phyloP scores from a whole-genome alignment of 1,140 invertebrate species.

The Lordiphosa stackelbergi region DNA sequence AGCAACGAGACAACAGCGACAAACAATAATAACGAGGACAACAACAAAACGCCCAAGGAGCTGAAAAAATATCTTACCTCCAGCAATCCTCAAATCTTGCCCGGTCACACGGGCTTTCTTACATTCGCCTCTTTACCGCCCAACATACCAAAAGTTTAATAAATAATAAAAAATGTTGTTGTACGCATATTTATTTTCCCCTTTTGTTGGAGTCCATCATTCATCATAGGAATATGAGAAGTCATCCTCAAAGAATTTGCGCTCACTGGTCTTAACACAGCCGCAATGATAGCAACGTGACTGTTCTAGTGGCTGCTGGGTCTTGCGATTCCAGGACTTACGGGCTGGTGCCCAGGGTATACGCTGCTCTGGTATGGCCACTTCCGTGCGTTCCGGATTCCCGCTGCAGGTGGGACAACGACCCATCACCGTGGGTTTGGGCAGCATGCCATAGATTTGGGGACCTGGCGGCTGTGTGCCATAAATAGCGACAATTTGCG shows the following conservation, averaged over 20 bases:
- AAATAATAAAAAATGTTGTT: too few species aligned
- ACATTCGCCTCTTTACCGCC: constrained; percentile 93
- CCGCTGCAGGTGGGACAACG: constrained; percentile 70
- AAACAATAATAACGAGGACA: constrained; percentile 24
- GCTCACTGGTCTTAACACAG: constrained; percentile 37
- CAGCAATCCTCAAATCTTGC: constrained; percentile 82
- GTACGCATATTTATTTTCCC: constrained; percentile 9
- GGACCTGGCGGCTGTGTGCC: constrained; percentile 50
- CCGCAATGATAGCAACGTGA: constrained; percentile 62
- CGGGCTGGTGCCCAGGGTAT: constrained; percentile 77
- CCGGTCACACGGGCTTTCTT: constrained; percentile 96
- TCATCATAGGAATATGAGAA: constrained; percentile 47
- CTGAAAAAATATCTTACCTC: constrained; percentile 82
- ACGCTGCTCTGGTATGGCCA: constrained; percentile 76
- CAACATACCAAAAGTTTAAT: constrained; percentile 49
- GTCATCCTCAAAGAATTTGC: constrained; percentile 45
- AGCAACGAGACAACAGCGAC: constrained; percentile 8
- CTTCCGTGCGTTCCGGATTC: constrained; percentile 63
- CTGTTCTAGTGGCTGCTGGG: constrained; percentile 23
- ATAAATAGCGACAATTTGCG: constrained; percentile 63
- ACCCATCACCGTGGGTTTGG: constrained; percentile 42
- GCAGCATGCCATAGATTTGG: constrained; percentile 42
- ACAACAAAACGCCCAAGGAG: constrained; percentile 73
- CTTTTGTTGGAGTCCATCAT: constrained; percentile 23
- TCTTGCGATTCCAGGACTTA: constrained; percentile 59